Conservation (phyloP, 2,888 invertebrate species). For the Atethmia centrago region DNA sequence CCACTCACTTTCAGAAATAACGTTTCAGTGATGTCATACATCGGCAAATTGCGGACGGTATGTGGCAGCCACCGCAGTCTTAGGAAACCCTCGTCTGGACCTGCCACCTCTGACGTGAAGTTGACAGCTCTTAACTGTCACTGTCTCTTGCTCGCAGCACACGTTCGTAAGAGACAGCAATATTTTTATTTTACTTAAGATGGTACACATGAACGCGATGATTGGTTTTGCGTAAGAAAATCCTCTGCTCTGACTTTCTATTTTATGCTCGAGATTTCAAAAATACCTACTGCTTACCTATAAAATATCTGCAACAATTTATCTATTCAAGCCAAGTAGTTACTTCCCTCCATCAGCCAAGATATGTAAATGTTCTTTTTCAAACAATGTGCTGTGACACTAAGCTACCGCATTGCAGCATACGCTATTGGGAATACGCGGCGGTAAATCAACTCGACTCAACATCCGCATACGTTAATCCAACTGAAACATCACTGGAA, state of each 20-base stretch:
- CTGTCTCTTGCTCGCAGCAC: not conserved
- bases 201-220: not conserved
- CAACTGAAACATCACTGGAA: slow-evolving; percentile 57
- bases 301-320: slow-evolving; percentile 36
- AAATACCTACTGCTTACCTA: not conserved
- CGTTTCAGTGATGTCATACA: no score
- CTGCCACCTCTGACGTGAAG: not conserved
- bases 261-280: not conserved
- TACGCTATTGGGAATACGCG: slow-evolving; percentile 67
- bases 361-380: slow-evolving; percentile 63
- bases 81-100: not conserved
- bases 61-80: not conserved
- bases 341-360: slow-evolving; percentile 41
- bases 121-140: not conserved
- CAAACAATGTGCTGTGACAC: slow-evolving; percentile 63
- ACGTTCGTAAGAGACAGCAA: not conserved
- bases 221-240: not conserved
- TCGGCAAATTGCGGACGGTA: not conserved
- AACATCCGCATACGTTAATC: slow-evolving; percentile 60
- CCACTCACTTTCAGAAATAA: no score
- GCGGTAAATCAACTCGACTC: slow-evolving; percentile 68
- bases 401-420: slow-evolving; percentile 71
- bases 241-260: not conserved
- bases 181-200: not conserved
- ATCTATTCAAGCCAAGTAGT: slow-evolving; percentile 25